Evolutionary conservation across 2,888 invertebrate genomes (phyloP).

Genomic region (Eudemis profundana): DNA sequence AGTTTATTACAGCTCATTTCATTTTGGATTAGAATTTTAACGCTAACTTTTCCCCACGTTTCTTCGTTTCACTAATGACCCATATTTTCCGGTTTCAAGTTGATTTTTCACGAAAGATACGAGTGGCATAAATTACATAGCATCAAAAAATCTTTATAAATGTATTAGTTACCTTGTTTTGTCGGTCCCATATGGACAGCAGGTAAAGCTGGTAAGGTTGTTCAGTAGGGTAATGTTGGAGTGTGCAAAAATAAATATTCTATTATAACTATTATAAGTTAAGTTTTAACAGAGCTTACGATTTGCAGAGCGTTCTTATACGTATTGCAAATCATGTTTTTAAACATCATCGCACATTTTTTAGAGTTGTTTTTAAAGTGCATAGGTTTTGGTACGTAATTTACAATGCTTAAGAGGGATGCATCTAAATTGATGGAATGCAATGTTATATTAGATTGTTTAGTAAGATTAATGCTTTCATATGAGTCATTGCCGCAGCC

Average conservation of each 20-base stretch:
- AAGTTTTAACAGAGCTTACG: slow-evolving; percentile 37
- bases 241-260: not conserved
- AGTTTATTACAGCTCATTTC: no score
- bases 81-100: no score
- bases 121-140: no score
- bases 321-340: slow-evolving; percentile 59
- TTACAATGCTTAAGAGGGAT: slow-evolving; percentile 68
- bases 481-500: slow-evolving; percentile 60
- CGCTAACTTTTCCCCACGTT: no score
- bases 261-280: not conserved
- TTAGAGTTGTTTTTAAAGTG: slow-evolving; percentile 56
- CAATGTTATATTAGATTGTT: slow-evolving; percentile 50
- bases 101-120: no score
- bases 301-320: slow-evolving; percentile 59
- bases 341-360: slow-evolving; percentile 58
- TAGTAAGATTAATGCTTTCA: slow-evolving; percentile 65
- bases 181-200: not conserved
- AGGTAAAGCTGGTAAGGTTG: not conserved
- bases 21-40: no score
- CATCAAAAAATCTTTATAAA: no score
- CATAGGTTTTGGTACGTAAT: slow-evolving; percentile 55
- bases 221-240: not conserved
- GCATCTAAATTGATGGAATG: slow-evolving; percentile 61
- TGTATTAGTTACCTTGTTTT: not conserved
- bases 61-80: no score